These are phyloP conservation scores for Drosophila paramelanica DNA, from an alignment of 2,888 invertebrate species.

Conservation along the genomic window DNA sequence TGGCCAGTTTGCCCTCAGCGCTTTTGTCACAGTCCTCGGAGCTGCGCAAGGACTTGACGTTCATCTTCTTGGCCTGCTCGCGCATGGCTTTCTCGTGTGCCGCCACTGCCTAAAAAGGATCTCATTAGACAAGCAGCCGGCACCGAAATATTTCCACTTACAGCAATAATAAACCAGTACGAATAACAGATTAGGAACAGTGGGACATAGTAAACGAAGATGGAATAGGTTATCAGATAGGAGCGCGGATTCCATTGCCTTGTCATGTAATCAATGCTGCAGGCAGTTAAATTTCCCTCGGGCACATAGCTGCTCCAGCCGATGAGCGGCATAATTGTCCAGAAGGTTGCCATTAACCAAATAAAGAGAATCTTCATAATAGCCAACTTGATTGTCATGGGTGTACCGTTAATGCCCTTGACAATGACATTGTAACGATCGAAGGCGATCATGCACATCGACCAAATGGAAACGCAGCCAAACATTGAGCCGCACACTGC, in stretches of 20 bases:
- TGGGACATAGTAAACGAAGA: conserved; percentile 91
- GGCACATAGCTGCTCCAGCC: conserved; percentile 96
- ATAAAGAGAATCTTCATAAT: conserved; percentile 91
- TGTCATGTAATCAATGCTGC: conserved; percentile 94
- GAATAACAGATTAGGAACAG: conserved; percentile 93
- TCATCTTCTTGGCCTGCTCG: conserved; percentile 97
- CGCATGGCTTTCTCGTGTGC: conserved; percentile 93
- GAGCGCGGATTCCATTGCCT: conserved; percentile 91
- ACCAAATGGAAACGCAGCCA: conserved; percentile 96
- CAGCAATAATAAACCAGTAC: conserved; percentile 94
- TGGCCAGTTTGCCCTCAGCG: conserved; percentile 94
- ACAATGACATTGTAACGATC: conserved; percentile 98
- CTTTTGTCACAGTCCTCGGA: conserved; percentile 91
- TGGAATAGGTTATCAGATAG: conserved; percentile 91
- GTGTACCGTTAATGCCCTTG: conserved; percentile 93
- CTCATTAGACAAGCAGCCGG: conserved; percentile 1
- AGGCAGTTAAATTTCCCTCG: conserved; percentile 97
- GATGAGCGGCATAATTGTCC: conserved; percentile 93
- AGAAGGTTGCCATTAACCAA: conserved; percentile 91
- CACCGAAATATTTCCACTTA: conserved; percentile 69
- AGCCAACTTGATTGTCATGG: conserved; percentile 92
- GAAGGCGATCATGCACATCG: conserved; percentile 95
- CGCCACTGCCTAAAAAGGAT: conserved; percentile 49
- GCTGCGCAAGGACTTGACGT: conserved; percentile 93
- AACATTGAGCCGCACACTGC: conserved; percentile 94